A percentile compares a stretch with the other conserved stretches of the same genome.
phyloP scores from a whole-genome alignment of 2,888 invertebrate species.

The Conus canariensis region DNA sequence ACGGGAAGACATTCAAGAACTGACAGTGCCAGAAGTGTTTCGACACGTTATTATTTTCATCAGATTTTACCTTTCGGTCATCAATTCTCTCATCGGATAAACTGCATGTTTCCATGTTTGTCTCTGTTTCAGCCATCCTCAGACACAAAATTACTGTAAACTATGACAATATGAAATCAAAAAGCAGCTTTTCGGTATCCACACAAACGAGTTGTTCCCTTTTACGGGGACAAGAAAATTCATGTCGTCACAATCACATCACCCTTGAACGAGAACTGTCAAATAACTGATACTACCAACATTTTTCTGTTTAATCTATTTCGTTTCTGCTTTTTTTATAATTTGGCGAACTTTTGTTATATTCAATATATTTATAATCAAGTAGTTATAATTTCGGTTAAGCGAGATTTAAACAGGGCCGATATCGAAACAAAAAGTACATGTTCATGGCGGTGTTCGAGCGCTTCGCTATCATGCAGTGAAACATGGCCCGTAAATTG shows the following conservation, averaged over 20 bases:
- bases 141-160: background rate
- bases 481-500: too few relatives aligned
- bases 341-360: background rate
- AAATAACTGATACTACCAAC: background rate
- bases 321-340: background rate
- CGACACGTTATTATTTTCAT: background rate
- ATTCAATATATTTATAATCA: background rate
- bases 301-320: background rate
- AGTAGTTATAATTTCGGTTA: background rate
- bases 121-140: slow-evolving; percentile 72
- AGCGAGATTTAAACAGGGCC: background rate
- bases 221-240: slow-evolving; percentile 53
- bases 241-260: slow-evolving; percentile 53
- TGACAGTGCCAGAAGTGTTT: slow-evolving; percentile 10
- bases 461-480: too few relatives aligned
- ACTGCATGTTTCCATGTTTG: slow-evolving; percentile 75
- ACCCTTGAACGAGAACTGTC: background rate
- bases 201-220: slow-evolving; percentile 55
- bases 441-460: slow-evolving; percentile 39
- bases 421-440: slow-evolving; percentile 7
- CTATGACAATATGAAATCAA: slow-evolving; percentile 15
- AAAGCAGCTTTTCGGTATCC: slow-evolving; percentile 45
- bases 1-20: slow-evolving; percentile 8
- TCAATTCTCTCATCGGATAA: slow-evolving; percentile 70
- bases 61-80: slow-evolving; percentile 63